Base-by-base conservation (phyloP, 2,888 invertebrate species). In the Odontothrips loti region DNA sequence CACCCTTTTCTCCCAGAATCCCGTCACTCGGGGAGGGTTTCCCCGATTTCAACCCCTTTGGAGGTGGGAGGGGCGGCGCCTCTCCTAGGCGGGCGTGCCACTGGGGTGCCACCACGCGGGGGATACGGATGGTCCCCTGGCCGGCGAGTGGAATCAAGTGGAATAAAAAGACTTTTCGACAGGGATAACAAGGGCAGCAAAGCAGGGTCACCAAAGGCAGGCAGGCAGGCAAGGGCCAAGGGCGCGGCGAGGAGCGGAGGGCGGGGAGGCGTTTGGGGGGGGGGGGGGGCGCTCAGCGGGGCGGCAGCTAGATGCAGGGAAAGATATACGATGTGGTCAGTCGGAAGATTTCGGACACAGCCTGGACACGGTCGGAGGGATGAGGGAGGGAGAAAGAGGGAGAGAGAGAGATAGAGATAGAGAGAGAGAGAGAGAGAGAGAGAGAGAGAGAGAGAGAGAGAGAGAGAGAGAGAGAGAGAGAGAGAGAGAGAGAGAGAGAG, bases 121-220 rank as follows among this genome's bases (percentile, higher is more conserved):
- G 51, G 48, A 9, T 12, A 9, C 12, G 48, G 48, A 12, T 48
- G 48, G 48, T 9, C 48, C 48, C 63, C n/a, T 11, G 23, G n/a
- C 23, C 27, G 27, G 15, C 43, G 68, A 23, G 51, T 48, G 63
- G 47, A 81, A 75, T 80, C 27, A 81, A 80, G 48, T 81, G 80
- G 83, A 82, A 83, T 84, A 83, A 83, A 83, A 81, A 81, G 34
- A 43, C 34, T 43, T 6, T 43, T 43, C 34, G 82, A 80, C 83
- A 27, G 23, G 68, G 68, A 75, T 75, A 75, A 75, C 68, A 75
- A 75, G 68, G 68, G 68, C 68, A 6, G 34, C 34, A 43, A 43
- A 43, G 34, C 34, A 75, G 68, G 68, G 68, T 75, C 68, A 43
- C 34, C 34, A 43, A 43, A 43, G 34, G 34, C 34, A 43, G 34